A percentile compares a stretch with the other conserved stretches of the same genome.
These are phyloP conservation scores for Archaeoteleia sp. DNA, from an alignment of 2,888 invertebrate species.

Conservation along the genomic window DNA sequence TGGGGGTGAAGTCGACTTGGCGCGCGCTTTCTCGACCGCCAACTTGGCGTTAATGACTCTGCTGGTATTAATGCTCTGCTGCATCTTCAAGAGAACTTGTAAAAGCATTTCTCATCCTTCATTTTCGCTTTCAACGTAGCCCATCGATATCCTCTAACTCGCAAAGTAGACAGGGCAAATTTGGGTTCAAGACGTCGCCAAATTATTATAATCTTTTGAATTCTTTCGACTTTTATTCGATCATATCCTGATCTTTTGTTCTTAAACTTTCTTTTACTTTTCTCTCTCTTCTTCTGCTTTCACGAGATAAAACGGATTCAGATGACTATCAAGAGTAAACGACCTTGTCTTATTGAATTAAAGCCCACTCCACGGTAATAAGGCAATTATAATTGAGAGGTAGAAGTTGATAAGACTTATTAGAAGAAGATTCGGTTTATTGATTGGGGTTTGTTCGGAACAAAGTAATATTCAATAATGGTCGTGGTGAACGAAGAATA, in stretches of 20 bases:
- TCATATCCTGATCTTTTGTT: not conserved
- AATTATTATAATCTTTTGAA: not conserved
- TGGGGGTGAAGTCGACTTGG: conserved; percentile 5
- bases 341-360: conserved; percentile 35
- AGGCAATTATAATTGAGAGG: conserved; percentile 36
- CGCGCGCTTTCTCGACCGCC: conserved; percentile 11
- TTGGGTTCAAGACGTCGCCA: conserved; percentile 19
- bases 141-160: conserved; percentile 21
- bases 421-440: conserved; percentile 32
- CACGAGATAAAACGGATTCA: conserved; percentile 13
- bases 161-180: conserved; percentile 15
- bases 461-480: conserved; percentile 21
- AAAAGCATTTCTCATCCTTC: conserved; percentile 10
- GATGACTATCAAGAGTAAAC: conserved; percentile 34
- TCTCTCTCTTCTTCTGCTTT: conserved; percentile 19
- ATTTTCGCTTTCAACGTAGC: conserved; percentile 9
- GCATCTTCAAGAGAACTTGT: conserved; percentile 16
- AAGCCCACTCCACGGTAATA: conserved; percentile 34
- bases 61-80: conserved; percentile 14
- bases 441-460: conserved; percentile 30
- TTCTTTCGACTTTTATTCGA: conserved; percentile 1
- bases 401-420: conserved; percentile 32
- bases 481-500: conserved; percentile 14
- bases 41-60: conserved; percentile 13
- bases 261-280: conserved; percentile 17